These are phyloP conservation scores for Thymallus thymallus DNA, from an alignment of 2,113 vertebrate genomes.

Conservation along the genomic window DNA sequence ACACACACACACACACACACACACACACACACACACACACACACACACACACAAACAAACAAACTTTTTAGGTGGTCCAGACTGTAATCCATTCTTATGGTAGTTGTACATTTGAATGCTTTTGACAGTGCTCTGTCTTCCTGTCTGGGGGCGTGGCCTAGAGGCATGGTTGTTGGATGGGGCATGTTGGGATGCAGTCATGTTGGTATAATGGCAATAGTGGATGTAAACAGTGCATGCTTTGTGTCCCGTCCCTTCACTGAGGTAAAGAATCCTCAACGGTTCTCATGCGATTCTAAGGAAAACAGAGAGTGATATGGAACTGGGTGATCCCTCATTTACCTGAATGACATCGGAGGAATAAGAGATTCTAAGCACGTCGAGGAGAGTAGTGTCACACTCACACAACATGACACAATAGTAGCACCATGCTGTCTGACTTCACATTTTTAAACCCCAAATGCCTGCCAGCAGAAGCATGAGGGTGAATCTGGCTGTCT, in stretches of 20 bases:
- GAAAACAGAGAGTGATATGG: background rate
- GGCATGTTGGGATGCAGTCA: slow-evolving; percentile 37
- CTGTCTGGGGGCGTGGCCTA: slow-evolving; percentile 13
- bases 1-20: background rate
- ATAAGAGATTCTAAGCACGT: background rate
- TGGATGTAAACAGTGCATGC: slow-evolving; percentile 45
- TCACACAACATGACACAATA: background rate
- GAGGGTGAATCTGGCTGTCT: slow-evolving; percentile 38
- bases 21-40: slow-evolving; percentile 13
- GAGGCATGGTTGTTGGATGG: slow-evolving; percentile 31
- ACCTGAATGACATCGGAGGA: background rate
- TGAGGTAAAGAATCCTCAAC: background rate
- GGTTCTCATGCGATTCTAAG: slow-evolving; percentile 11
- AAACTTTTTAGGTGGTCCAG: slow-evolving; percentile 52
- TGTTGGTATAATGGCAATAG: slow-evolving; percentile 19
- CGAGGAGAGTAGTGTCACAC: background rate
- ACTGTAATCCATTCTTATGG: background rate
- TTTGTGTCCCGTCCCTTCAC: slow-evolving; percentile 19
- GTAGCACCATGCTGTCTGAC: background rate
- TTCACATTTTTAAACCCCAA: background rate
- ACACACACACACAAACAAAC: slow-evolving; percentile 40
- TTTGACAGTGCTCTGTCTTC: slow-evolving; percentile 27
- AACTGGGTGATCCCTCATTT: background rate
- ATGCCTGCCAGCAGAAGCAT: slow-evolving; percentile 20
- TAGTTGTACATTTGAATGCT: slow-evolving; percentile 20